phyloP scores from a whole-genome alignment of 2,888 invertebrate genomes.

The Papilio demoleus region DNA sequence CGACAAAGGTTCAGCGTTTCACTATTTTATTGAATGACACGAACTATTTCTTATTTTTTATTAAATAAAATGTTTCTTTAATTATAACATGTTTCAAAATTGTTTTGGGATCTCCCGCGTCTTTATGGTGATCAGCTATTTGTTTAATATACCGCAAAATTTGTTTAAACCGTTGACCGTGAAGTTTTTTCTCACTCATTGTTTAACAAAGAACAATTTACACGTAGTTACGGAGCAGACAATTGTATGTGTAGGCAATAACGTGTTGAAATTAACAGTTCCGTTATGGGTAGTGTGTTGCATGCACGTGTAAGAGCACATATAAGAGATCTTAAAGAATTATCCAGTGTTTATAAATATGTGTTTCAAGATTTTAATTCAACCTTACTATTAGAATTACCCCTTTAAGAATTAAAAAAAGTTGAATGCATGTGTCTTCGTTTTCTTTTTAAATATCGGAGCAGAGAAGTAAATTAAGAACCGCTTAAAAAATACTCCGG shows the following conservation, averaged over 20 bases:
- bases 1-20: too few species aligned
- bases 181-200: not conserved
- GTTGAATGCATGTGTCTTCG: too few species aligned
- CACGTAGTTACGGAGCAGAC: not conserved
- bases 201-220: not conserved
- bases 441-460: too few species aligned
- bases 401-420: too few species aligned
- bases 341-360: not conserved
- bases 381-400: too few species aligned
- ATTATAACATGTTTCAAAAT: not conserved
- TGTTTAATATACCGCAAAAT: not conserved
- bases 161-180: not conserved
- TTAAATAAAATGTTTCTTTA: too few species aligned
- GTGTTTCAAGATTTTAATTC: not conserved
- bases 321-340: not conserved
- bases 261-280: constrained; percentile 6
- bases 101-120: not conserved
- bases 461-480: too few species aligned
- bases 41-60: too few species aligned
- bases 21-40: too few species aligned
- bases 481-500: too few species aligned
- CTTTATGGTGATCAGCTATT: not conserved
- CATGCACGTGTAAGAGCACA: not conserved
- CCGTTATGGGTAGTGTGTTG: not conserved
- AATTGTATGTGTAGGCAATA: too few species aligned